Evolutionary conservation across 2,888 invertebrate species (phyloP), one percentile per base, ranked within the genome.

Genomic region (Drosophila suboccidentalis): DNA sequence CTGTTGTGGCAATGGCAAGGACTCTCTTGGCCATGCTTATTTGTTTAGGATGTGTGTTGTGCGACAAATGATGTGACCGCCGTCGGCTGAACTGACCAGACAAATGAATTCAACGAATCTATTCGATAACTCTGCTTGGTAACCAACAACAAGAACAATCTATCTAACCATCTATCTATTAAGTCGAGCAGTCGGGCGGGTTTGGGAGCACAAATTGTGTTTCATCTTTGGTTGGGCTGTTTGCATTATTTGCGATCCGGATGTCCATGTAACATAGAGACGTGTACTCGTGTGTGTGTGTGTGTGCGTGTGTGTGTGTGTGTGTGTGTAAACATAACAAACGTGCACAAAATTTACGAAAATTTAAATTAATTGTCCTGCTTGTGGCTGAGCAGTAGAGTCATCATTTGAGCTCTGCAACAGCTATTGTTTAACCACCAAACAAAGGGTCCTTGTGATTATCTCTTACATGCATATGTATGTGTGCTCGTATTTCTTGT

Each of bases 301-400:
- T 34, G 22, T 43, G 15, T 59, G 22, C 43, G 32, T 60, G 39
- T 58, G 11, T 44, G 15, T 17, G 22, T n/a, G 32, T 34, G 22
- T 43, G 15, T 59, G 22, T 50, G 32, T 60, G 39, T 58, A 44
- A 22, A 39, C 29, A 11, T 29, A 44, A 36, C 29, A 58, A 47
- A 46, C 63, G 59, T 63, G 46, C 43, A 55, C 62, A 49, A 53
- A 78, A 57, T 78, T 41, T 32, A 71, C 63, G 59, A 71, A 75
- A 75, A 75, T 82, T 65, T 57, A 66, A 85, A 87, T 82, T 59
- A 87, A 82, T 75, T 69, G 82, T 60, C 36, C 29, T 63, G 53
- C 49, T 43, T 46, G 47, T 47, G 44, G 57, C 15, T 15, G 58
- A 38, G 54, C 49, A 44, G 13, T 9, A 26, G 32, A 54, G 19